Base-by-base conservation (phyloP, 2,888 invertebrate genomes). In the Ornithoptera priamus region DNA sequence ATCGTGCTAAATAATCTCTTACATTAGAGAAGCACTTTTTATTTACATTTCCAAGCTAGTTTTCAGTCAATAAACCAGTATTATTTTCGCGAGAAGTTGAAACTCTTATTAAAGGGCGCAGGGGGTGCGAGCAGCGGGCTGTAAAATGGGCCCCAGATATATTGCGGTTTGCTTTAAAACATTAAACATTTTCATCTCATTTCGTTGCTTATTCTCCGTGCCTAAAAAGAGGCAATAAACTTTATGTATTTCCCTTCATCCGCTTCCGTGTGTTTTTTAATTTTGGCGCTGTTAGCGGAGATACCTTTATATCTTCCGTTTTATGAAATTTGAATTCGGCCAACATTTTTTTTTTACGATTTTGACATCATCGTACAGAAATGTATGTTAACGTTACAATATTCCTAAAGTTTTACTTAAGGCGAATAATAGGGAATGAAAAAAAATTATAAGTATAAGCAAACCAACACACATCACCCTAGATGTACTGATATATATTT, bases 121-220 rank as follows among this genome's bases (percentile, higher is more conserved):
- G 53, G 61, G 64, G 64, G 64, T 50, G 61, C 64, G 24, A 63
- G 70, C 70, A 65, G 62, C 67, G 67, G 69, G 71, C 69, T 75
- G 75, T 75, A 73, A 75, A 74, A 73, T 72, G 73, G 73, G 71
- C 71, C 65, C 62, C 73, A 72, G 72, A 71, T 73, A 72, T 71
- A 72, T 68, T 74, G 74, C 73, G 75, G 73, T 76, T 73, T 71
- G 70, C 72, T 72, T 74, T 72, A 61, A 73, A 73, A 75, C 76
- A 75, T 76, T 73, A 73, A 77, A 77, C 74, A 74, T 75, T 76
- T 76, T 75, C 73, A 74, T 75, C 73, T 72, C 72, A 72, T 72
- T 71, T 72, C 71, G 67, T 80, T 80, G 81, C 77, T 76, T 71
- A 65, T 68, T 71, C 68, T 67, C 62, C 36, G 68, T n/a, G 68